phyloP scores from a whole-genome alignment of 2,888 invertebrate genomes.

The Fragum whitleyi region DNA sequence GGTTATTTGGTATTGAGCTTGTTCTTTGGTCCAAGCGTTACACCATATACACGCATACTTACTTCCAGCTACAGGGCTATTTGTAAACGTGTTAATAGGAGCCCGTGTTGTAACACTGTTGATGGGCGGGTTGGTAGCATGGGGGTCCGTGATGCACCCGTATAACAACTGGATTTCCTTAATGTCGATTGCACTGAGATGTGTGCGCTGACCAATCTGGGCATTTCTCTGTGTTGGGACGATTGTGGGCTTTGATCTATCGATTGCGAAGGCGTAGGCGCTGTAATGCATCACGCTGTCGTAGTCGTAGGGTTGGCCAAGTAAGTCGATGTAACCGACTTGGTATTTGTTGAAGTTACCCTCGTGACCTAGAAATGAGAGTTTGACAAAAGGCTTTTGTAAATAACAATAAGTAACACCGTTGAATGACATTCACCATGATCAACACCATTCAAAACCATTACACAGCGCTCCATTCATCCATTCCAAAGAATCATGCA shows the following conservation, averaged over 20 bases:
- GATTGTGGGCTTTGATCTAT: conserved; percentile 86
- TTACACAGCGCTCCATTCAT: no score
- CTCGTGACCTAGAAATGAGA: conserved; percentile 63
- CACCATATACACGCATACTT: no score
- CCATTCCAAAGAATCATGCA: no score
- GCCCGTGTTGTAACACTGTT: conserved; percentile 49
- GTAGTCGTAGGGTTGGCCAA: conserved; percentile 89
- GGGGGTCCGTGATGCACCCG: conserved; percentile 74
- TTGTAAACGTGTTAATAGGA: conserved; percentile 29
- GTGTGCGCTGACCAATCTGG: conserved; percentile 87
- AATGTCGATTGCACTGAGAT: conserved; percentile 84
- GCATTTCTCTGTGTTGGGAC: conserved; percentile 85
- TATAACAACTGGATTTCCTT: conserved; percentile 85
- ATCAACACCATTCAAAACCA: no score
- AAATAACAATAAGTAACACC: no score
- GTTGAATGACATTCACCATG: no score
- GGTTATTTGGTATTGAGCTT: no score
- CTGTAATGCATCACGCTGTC: conserved; percentile 93
- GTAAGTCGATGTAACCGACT: conserved; percentile 62
- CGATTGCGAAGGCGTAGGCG: conserved; percentile 86
- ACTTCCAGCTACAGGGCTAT: conserved; percentile 37
- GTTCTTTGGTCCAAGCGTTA: no score
- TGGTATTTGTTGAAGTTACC: conserved; percentile 74
- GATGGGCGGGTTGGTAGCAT: conserved; percentile 2
- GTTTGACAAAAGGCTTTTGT: no score